Evolutionary conservation across 2,113 vertebrate species (phyloP).

Genomic region (Paracyprichromis sp.): DNA sequence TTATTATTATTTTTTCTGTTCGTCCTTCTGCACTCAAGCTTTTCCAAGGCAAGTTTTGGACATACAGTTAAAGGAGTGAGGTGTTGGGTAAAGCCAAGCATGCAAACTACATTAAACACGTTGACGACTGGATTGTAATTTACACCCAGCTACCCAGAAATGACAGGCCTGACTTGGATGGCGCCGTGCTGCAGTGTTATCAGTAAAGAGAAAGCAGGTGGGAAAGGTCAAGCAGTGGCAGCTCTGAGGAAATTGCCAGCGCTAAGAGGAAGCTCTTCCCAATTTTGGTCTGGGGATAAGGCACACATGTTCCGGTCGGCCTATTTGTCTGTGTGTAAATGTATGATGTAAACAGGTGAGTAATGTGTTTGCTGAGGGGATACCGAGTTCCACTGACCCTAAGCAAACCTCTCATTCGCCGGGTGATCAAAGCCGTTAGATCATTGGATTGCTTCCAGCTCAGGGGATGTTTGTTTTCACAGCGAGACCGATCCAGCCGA

Average conservation of each 20-base stretch:
- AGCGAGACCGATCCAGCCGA: constrained; percentile 18
- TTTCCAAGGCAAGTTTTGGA: background rate
- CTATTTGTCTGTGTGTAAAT: background rate
- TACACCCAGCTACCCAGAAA: background rate
- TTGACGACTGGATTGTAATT: accelerated
- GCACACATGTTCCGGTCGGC: background rate
- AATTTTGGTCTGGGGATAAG: background rate
- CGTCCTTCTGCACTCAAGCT: background rate
- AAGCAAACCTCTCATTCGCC: constrained; percentile 53
- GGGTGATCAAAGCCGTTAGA: constrained; percentile 61
- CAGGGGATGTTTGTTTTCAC: constrained; percentile 68
- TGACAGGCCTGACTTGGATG: background rate
- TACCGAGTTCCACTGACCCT: constrained; percentile 58
- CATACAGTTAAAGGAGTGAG: background rate
- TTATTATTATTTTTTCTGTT: accelerated
- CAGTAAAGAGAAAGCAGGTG: constrained; percentile 14
- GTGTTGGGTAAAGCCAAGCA: background rate
- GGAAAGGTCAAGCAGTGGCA: background rate
- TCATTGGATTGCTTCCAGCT: constrained; percentile 41
- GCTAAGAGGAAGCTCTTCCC: background rate
- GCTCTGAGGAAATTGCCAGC: background rate
- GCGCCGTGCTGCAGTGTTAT: background rate
- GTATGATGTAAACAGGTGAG: constrained; percentile 9
- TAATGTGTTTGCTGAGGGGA: constrained; percentile 54
- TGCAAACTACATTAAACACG: background rate